Evolutionary conservation across 2,888 invertebrate species (phyloP).

Genomic region (Charanyca ferruginea): DNA sequence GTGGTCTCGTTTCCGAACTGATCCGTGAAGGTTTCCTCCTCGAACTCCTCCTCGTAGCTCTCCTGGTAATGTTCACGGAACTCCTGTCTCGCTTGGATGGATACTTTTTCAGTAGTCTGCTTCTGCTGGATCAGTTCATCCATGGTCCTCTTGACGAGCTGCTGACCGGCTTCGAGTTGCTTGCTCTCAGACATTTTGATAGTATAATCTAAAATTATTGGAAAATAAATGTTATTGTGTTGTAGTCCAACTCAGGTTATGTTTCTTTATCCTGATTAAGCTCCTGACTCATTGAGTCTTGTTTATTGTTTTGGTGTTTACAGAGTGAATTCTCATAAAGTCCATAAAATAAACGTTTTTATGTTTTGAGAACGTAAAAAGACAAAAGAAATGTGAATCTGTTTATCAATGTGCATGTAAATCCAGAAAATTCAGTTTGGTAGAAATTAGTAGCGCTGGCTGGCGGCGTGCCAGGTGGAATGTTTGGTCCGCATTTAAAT

Average conservation of each 20-base stretch:
- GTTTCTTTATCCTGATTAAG: conserved; percentile 11
- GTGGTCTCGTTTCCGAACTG: conserved; percentile 86
- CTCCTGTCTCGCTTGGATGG: conserved; percentile 88
- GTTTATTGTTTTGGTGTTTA: conserved; percentile 36
- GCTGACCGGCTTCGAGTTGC: conserved; percentile 85
- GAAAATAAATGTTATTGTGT: conserved; percentile 51
- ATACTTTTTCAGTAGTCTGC: conserved; percentile 83
- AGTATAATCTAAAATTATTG: conserved; percentile 71
- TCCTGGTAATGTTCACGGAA: conserved; percentile 87
- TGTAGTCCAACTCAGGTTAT: conserved; percentile 7
- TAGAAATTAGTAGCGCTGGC: conserved; percentile 82
- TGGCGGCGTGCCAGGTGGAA: conserved; percentile 82
- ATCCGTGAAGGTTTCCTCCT: conserved; percentile 88
- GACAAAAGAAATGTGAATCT: conserved; percentile 68
- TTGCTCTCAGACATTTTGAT: conserved; percentile 84
- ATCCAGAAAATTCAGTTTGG: conserved; percentile 79
- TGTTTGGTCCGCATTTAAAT: conserved; percentile 85
- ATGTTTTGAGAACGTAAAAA: conserved; percentile 58
- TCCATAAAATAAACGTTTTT: conserved; percentile 27
- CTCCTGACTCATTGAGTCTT: conserved; percentile 17
- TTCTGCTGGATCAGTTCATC: conserved; percentile 84
- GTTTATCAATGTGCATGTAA: conserved; percentile 72
- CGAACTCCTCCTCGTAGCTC: conserved; percentile 89
- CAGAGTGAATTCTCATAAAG: conserved; percentile 30
- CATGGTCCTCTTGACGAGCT: conserved; percentile 88